Base-by-base conservation (phyloP, 2,113 vertebrate genomes). In the Danionella cerebrum region DNA sequence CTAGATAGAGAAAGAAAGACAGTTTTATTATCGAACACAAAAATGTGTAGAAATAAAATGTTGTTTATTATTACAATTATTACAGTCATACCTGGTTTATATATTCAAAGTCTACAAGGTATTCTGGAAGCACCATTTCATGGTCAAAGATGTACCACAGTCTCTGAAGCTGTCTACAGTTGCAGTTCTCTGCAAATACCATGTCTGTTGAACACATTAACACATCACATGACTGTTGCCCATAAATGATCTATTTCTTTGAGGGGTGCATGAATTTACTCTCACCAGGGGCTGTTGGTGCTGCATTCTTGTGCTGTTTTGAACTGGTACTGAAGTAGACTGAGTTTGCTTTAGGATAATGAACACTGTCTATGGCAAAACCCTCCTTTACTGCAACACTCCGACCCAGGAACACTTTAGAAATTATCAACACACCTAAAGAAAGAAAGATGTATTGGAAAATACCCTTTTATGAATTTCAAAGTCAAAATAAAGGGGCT, bases 81-180 rank as follows among this genome's bases (percentile, higher is more conserved):
- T 31, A 4, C 29, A 33, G 11, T 14, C 24, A 39, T 80, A 91
- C 89, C 87, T 69, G 54, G 2, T 86, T 87, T 71, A 86, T 11
- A 10, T 90, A 91, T 68, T 92, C 86, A 86, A 93, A 89, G 72
- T 88, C 87, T 51, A 90, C 78, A 21, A 91, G 31, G 76, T 90
- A 89, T 77, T 93, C 90, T 10, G 93, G 90, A 72, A 94, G 78
- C 65, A 91, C 76, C 8, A 94, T 83, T 12, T 93, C 88, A 60
- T 79, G 87, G 53, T 93, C 88, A 73, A 91, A 93, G 60, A 94
- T 76, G 79, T 92, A 88, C 89, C 90, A 94, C 75, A 89, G 82
- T 54, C 68, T 86, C 55, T 84, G 83, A 22, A 78, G 55, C 7
- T 75, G 70, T 36, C 68, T 77, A 75, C 84, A 89, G 33, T 83